Conservation (phyloP, 2,113 vertebrate genomes). For the Nesospiza acunhae region DNA sequence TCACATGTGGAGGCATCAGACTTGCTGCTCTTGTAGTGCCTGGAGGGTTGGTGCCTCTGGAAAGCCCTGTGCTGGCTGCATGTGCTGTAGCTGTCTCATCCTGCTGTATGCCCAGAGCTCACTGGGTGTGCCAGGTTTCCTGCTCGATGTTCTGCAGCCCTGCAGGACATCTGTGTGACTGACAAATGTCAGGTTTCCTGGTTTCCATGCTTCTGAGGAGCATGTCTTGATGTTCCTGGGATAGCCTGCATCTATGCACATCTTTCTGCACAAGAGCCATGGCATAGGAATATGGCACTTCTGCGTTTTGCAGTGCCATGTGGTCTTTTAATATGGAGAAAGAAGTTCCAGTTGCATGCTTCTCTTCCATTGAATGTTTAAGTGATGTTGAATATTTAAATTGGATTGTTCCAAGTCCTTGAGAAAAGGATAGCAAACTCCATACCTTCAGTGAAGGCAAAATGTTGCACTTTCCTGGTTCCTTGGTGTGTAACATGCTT, state of each 20-base stretch:
- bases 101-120: background rate
- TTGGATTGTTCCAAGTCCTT: background rate
- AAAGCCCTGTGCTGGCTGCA: background rate
- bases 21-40: fast-evolving
- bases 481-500: background rate
- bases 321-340: background rate
- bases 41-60: background rate
- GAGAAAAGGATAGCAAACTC: background rate
- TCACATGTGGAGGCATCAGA: background rate
- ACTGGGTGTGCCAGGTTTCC: background rate
- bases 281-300: fast-evolving
- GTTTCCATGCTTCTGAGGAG: background rate
- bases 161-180: fast-evolving
- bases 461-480: background rate
- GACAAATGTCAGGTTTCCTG: background rate
- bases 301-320: background rate
- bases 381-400: background rate
- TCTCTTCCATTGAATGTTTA: background rate
- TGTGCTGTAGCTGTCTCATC: fast-evolving
- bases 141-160: fast-evolving
- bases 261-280: background rate
- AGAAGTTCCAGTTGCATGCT: background rate
- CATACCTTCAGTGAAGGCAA: background rate
- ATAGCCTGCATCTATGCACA: fast-evolving
- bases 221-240: fast-evolving